phyloP scores from a whole-genome alignment of 1,140 invertebrate genomes.

The Papilio dardanus region DNA sequence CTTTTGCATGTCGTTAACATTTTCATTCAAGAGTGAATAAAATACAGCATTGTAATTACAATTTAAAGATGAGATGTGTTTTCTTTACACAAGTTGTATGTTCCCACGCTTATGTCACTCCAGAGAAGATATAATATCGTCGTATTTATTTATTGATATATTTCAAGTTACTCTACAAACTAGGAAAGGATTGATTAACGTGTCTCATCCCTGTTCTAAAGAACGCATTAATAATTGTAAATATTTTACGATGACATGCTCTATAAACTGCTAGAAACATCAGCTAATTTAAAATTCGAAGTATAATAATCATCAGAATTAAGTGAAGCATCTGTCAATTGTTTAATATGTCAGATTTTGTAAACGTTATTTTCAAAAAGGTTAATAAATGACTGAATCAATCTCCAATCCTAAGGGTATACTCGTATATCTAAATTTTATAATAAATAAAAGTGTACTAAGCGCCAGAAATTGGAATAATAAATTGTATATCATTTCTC shows the following conservation, averaged over 20 bases:
- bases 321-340: neutral
- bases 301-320: too few relatives aligned
- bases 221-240: too few relatives aligned
- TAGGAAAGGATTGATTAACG: neutral
- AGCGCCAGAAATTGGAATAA: conserved; percentile 74
- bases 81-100: neutral
- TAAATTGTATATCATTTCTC: conserved; percentile 75
- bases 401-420: conserved; percentile 49
- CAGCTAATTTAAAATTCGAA: too few relatives aligned
- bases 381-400: conserved; percentile 29
- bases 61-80: neutral
- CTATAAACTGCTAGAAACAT: too few relatives aligned
- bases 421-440: conserved; percentile 65
- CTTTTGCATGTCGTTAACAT: neutral
- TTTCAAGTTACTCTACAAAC: neutral
- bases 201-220: too few relatives aligned
- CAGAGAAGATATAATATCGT: neutral
- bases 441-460: conserved; percentile 71
- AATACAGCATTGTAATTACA: neutral
- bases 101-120: neutral
- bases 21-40: neutral
- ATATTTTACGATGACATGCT: too few relatives aligned
- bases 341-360: neutral
- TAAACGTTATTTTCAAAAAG: neutral
- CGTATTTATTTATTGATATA: neutral